Evolutionary conservation across 1,140 invertebrate genomes (phyloP), one percentile per base, ranked within the genome.

Genomic region (Agrilus planipennis): DNA sequence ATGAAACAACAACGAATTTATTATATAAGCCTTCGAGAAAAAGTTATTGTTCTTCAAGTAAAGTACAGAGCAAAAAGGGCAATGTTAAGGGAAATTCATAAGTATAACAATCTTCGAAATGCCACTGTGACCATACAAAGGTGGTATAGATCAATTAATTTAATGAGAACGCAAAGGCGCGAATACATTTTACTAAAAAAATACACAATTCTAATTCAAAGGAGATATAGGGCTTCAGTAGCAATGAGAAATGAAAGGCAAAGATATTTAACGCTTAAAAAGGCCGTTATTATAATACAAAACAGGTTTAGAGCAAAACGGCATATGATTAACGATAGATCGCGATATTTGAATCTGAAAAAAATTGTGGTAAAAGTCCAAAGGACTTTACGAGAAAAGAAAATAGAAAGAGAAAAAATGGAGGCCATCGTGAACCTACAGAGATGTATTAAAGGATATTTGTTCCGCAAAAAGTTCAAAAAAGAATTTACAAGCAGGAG

Each of bases 111-210:
- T 30, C 50, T 56, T n/a, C 61, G 54, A 9, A 42, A 48, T 12
- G 65, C 72, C 0, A 63, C 62, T 2, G 16, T 38, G 4, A 10
- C 4, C 29, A 40, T 19, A 6, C n/a, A 18, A 10, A n/a, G 11
- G n/a, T 11, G 17, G 47, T 69, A 63, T 45, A 66, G 55, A 55
- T 53, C 62, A 9, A 57, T 58, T 15, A 52, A 32, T 36, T 39
- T 54, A 34, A 47, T 46, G 25, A 45, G 34, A 29, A 2, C 34
- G 16, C 30, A 41, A 10, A 30, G 28, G 46, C 32, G 30, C 25
- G 18, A 46, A 6, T 64, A 55, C 39, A 12, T 39, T 3, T 42
- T 40, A 10, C 46, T 58, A 10, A 54, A 36, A 22, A 36, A 19
- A 21, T 20, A 12, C 27, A 28, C 19, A 17, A 17, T 22, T 17